Base-by-base conservation (phyloP, 2,113 vertebrate species). In the Mirounga angustirostris region DNA sequence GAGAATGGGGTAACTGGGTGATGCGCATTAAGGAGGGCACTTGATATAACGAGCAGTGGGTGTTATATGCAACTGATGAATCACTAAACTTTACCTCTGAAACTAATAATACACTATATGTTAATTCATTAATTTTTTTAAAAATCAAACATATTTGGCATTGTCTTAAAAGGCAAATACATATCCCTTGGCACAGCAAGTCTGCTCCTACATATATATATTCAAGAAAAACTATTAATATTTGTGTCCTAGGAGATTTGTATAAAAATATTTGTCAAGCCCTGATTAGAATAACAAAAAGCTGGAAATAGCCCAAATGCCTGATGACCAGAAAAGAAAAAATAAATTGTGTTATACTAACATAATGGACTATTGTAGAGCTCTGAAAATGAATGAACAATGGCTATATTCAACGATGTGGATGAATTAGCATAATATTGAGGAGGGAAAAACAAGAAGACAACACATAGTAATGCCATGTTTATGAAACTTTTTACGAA, bases 321-420 rank as follows among this genome's bases (percentile, higher is more conserved):
- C 67, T 81, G n/a, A n/a, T 91, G 73, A 92, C 12, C 11, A 56
- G 46, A 76, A 50, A 91, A 94, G 65, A 83, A 84, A 83, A 89
- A 67, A 19, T 58, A 69, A 59, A 89, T 78, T 36, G 67, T 96
- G 65, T 36, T 74, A 33, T 28, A 43, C 26, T 81, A 87, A 89
- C 59, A 93, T n/a, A 89, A 67, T 33, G 50, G 91, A 22, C 30
- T 52, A 52, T 69, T 78, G 85, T 82, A 78, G 56, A 59, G 36
- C 43, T 67, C 22, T 67, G 56, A 74, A 87, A 88, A 84, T 58
- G 81, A 87, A 91, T 67, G 74, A 88, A 91, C 83, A 87, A 88
- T 59, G 82, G 67, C 36, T 50, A 13, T 21, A 76, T 94, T 96
- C 87, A 96, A 56, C 40, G 74, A 74, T 40, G 12, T 36, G 7